phyloP scores from a whole-genome alignment of 1,140 invertebrate genomes.

The Lepidurus couesii region DNA sequence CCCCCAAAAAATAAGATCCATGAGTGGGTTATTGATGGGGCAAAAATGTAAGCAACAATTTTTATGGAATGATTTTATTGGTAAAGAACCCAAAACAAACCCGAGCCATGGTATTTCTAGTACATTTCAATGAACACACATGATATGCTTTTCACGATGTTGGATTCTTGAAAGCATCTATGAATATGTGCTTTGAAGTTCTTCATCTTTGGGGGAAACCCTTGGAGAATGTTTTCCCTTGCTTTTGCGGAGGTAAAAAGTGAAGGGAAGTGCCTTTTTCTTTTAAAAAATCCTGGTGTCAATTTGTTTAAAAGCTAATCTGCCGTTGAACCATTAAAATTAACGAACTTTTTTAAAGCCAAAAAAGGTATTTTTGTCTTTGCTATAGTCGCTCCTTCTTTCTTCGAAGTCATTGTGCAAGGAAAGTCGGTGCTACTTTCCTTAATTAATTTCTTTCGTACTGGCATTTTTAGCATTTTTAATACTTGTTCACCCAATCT shows the following conservation, averaged over 20 bases:
- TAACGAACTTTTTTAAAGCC: background rate
- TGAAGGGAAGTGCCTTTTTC: background rate
- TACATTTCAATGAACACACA: background rate
- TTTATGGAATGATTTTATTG: background rate
- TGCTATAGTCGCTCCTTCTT: background rate
- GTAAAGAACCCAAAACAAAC: background rate
- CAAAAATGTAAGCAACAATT: background rate
- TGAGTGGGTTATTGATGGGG: background rate
- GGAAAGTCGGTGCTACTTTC: background rate
- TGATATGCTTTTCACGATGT: background rate
- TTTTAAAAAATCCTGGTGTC: background rate
- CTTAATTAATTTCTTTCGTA: slow-evolving; percentile 6
- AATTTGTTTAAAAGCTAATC: slow-evolving; percentile 20
- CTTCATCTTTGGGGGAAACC: background rate
- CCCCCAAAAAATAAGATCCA: background rate
- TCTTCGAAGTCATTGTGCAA: background rate
- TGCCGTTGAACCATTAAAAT: slow-evolving; percentile 14
- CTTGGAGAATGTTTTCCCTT: background rate
- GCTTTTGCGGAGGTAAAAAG: background rate
- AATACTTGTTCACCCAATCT: background rate
- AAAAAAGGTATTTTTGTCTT: background rate
- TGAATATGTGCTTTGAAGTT: slow-evolving; percentile 9
- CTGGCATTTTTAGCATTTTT: background rate
- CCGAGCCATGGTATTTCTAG: background rate
- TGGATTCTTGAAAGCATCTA: background rate